phyloP scores from a whole-genome alignment of 1,140 invertebrate genomes.

The Drosophila carrolli region DNA sequence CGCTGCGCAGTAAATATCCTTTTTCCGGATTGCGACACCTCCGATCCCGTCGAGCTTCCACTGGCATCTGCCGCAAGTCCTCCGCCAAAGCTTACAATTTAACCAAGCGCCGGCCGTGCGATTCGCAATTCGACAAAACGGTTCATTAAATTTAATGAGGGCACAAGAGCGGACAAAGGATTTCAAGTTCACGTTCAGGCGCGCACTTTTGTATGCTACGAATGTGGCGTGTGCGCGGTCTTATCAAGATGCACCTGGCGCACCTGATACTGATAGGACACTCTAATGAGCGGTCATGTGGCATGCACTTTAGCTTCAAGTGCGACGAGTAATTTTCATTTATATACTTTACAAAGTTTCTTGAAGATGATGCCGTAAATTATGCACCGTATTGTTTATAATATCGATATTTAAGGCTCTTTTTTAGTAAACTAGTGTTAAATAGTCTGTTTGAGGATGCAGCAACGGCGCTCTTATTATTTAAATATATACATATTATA shows the following conservation, averaged over 20 bases:
- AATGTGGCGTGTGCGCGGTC: conserved; percentile 18
- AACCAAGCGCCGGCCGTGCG: conserved; percentile 16
- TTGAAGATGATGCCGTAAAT: background rate
- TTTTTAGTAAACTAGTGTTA: no score
- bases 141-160: conserved; percentile 71
- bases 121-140: conserved; percentile 53
- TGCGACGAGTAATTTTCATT: background rate
- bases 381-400: background rate
- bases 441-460: no score
- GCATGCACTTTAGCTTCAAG: conserved; percentile 23
- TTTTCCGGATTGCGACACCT: conserved; percentile 48
- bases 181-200: conserved; percentile 73
- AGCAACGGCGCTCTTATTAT: no score
- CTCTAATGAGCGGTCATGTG: conserved; percentile 63
- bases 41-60: conserved; percentile 32
- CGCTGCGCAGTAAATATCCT: conserved; percentile 50
- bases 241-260: conserved; percentile 75
- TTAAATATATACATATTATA: no score
- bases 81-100: conserved; percentile 64
- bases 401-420: no score
- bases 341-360: background rate
- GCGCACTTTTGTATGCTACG: conserved; percentile 74
- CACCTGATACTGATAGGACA: conserved; percentile 61
- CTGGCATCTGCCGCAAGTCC: conserved; percentile 48
- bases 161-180: conserved; percentile 58